These are phyloP conservation scores for Lytechinus pictus DNA, from an alignment of 35 echinoderm and acorn worm species.

Conservation along the genomic window DNA sequence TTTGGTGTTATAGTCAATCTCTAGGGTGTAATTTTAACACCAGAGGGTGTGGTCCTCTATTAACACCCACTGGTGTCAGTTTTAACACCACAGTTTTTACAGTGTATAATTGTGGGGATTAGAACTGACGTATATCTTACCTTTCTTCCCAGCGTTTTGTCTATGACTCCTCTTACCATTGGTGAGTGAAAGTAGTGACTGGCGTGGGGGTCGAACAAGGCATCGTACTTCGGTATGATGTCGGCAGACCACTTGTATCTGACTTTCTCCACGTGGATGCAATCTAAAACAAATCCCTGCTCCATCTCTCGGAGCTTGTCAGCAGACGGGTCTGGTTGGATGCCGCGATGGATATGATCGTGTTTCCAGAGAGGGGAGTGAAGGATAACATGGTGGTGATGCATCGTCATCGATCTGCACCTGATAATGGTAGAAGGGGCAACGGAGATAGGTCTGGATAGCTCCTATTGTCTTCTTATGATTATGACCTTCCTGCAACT, in stretches of 20 bases:
- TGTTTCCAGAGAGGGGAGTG: conserved; percentile 64
- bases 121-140: not conserved
- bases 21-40: too few species aligned
- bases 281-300: conserved; percentile 81
- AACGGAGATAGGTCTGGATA: not conserved
- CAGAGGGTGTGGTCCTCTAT: too few species aligned
- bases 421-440: not conserved
- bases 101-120: too few species aligned
- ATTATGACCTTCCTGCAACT: not conserved
- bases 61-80: too few species aligned
- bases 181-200: conserved; percentile 80
- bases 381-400: conserved; percentile 58
- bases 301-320: conserved; percentile 68
- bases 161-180: conserved; percentile 60
- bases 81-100: too few species aligned
- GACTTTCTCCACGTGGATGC: conserved; percentile 80
- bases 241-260: conserved; percentile 93
- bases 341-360: not conserved
- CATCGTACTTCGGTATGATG: conserved; percentile 94
- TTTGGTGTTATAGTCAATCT: too few species aligned
- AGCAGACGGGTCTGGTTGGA: conserved; percentile 50
- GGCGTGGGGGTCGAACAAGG: conserved; percentile 66
- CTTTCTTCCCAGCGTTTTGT: conserved; percentile 64
- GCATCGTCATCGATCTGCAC: conserved; percentile 38
- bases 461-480: not conserved